Evolutionary conservation across 1,140 invertebrate genomes (phyloP).

Genomic region (Ceratina australensis): DNA sequence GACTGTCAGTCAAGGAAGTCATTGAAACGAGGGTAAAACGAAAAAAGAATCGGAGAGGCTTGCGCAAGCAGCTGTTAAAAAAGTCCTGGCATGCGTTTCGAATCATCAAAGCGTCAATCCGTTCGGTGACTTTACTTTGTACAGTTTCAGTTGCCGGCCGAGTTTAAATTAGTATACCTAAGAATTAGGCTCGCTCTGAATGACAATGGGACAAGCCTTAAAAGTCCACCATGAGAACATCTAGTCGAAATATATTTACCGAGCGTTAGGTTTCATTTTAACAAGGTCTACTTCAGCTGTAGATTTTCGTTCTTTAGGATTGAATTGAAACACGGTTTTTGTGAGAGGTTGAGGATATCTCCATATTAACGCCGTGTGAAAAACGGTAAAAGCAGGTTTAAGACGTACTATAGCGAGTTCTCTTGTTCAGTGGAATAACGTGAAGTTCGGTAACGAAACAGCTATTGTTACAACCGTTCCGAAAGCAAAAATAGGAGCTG

Average conservation of each 20-base stretch:
- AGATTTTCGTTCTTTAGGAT: too few relatives aligned
- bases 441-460: neutral
- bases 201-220: too few relatives aligned
- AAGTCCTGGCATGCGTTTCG: constrained; percentile 54
- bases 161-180: constrained; percentile 75
- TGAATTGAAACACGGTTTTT: too few relatives aligned
- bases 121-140: constrained; percentile 56
- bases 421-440: neutral
- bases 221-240: too few relatives aligned
- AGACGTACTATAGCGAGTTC: neutral
- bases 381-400: neutral
- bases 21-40: neutral
- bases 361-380: neutral
- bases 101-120: constrained; percentile 52
- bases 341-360: too few relatives aligned
- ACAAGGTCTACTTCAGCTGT: too few relatives aligned
- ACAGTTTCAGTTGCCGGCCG: constrained; percentile 59
- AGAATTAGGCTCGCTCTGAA: too few relatives aligned
- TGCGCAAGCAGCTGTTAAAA: neutral
- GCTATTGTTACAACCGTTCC: neutral
- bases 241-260: too few relatives aligned
- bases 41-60: neutral
- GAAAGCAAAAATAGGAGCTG: neutral
- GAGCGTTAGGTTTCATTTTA: too few relatives aligned
- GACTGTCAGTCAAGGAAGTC: too few relatives aligned